Conservation (phyloP, 64 coral and sea anemone species). For the Montipora efflorescens region DNA sequence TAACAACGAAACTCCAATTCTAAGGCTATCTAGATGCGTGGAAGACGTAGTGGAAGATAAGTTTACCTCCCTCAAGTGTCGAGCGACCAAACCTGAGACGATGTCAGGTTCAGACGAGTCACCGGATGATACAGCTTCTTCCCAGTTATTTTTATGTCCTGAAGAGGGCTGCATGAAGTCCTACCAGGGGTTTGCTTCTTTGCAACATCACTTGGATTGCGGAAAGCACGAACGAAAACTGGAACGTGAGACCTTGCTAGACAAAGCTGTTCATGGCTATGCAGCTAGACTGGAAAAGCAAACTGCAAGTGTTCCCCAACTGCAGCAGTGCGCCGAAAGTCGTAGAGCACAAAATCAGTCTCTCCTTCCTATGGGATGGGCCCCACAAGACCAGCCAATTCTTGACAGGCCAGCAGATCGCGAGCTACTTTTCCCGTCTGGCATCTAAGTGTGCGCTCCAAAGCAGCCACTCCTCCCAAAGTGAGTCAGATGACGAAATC, state of each 20-base stretch:
- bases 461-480: not conserved
- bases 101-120: not conserved
- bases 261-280: slow-evolving; percentile 9
- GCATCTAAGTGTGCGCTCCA: not conserved
- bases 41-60: not conserved
- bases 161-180: slow-evolving; percentile 56
- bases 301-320: not conserved
- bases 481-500: not conserved
- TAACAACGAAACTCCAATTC: not conserved
- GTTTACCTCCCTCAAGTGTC: not conserved
- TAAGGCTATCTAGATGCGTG: not conserved
- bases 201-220: slow-evolving; percentile 42
- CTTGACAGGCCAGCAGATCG: not conserved
- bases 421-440: slow-evolving; percentile 4
- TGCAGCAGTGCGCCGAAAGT: not conserved
- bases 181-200: slow-evolving; percentile 27
- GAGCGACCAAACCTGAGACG: not conserved
- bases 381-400: not conserved
- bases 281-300: not conserved
- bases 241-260: slow-evolving; percentile 52
- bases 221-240: slow-evolving; percentile 27
- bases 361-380: not conserved
- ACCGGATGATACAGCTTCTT: not conserved
- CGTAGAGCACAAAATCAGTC: too few species aligned
- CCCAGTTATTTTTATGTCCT: slow-evolving; percentile 31